These are phyloP conservation scores for Pseudoips prasinana DNA, from an alignment of 2,888 invertebrate species.

Conservation along the genomic window DNA sequence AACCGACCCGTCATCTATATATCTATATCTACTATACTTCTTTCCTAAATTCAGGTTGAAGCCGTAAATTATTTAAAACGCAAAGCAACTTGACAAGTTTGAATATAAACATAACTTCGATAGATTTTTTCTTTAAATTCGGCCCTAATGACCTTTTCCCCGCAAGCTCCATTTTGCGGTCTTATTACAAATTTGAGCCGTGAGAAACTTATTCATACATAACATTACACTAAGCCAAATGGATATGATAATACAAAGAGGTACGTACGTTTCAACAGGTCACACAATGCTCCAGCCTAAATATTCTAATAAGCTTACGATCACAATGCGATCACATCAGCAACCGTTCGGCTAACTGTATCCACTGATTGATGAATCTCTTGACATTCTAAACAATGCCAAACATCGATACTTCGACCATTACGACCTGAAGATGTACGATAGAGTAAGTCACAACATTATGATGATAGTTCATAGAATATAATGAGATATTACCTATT, in stretches of 20 bases:
- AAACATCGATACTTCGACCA: conserved; percentile 53
- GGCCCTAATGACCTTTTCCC: too few relatives aligned
- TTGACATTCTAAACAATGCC: conserved; percentile 65
- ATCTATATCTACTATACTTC: too few relatives aligned
- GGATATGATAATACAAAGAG: conserved; percentile 25
- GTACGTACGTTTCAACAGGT: conserved; percentile 22
- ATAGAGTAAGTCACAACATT: conserved; percentile 64
- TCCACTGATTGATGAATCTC: conserved; percentile 63
- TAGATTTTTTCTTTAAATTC: too few relatives aligned
- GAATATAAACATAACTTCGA: too few relatives aligned
- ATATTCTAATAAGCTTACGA: conserved; percentile 48
- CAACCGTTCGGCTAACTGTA: conserved; percentile 51
- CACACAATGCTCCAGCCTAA: conserved; percentile 35
- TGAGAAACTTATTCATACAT: too few relatives aligned
- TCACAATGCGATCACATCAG: conserved; percentile 41
- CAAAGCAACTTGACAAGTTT: too few relatives aligned
- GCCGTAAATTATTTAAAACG: too few relatives aligned
- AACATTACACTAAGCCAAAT: conserved; percentile 30
- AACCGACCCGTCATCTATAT: too few relatives aligned
- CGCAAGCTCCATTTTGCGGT: too few relatives aligned
- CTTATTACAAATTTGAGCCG: too few relatives aligned
- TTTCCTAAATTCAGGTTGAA: too few relatives aligned
- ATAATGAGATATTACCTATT: conserved; percentile 43
- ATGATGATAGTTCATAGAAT: conserved; percentile 52
- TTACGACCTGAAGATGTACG: conserved; percentile 42